Conservation (phyloP, 2,113 vertebrate genomes). For the Sapajus apella region DNA sequence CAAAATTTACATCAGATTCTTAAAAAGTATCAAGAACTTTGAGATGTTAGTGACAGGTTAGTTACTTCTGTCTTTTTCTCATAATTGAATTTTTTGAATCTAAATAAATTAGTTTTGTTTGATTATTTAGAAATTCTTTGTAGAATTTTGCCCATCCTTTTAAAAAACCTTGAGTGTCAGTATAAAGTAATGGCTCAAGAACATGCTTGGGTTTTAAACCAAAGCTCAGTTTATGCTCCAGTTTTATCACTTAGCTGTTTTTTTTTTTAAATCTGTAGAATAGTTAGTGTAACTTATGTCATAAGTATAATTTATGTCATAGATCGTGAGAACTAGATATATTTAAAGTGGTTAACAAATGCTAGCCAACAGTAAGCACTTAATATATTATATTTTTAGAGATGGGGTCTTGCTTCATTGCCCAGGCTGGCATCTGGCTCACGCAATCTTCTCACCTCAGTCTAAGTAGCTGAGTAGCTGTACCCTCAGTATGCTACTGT, state of each 20-base stretch:
- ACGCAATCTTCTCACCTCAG: neutral
- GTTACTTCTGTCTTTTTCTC: neutral
- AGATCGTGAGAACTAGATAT: slow-evolving; percentile 10
- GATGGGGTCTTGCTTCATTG: neutral
- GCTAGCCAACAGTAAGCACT: neutral
- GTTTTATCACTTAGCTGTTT: neutral
- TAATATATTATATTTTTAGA: neutral
- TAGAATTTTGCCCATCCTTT: neutral
- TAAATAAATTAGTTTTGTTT: slow-evolving; percentile 7
- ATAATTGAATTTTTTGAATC: neutral
- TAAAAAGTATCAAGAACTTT: neutral
- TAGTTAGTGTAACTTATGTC: neutral
- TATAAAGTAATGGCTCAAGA: neutral
- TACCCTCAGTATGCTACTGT: too few relatives aligned
- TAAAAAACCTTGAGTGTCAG: neutral
- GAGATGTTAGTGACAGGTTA: neutral
- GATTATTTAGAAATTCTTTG: neutral
- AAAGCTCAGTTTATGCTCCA: neutral
- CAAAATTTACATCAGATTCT: neutral
- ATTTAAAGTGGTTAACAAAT: neutral
- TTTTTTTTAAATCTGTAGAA: neutral
- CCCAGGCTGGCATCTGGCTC: neutral
- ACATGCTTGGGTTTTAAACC: neutral
- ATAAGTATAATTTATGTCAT: neutral
- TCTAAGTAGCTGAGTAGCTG: neutral